Evolutionary conservation across 2,888 invertebrate genomes (phyloP), one percentile per base, ranked within the genome.

Genomic region (Drosophila aldrichi): DNA sequence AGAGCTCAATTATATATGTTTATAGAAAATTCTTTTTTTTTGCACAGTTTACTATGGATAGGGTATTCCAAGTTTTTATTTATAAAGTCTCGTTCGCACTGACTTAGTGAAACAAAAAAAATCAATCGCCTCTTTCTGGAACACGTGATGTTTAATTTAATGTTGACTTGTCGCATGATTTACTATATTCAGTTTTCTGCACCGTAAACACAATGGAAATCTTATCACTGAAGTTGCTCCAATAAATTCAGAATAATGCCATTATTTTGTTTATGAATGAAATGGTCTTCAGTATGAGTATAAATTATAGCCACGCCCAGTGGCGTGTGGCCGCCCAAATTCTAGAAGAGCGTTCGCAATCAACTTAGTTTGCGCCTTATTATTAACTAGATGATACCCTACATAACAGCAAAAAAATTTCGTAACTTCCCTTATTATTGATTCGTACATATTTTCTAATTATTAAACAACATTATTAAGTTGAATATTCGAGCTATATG

Each of bases 241-340:
- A 57, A 56, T 70, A 62, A 71, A 65, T 72, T 34, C 41, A 16
- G 6, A 56, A 12, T 54, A n/a, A 38, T 51, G 65, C 43, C 16
- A 36, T 29, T 60, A 60, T 57, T 52, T 41, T 18, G 40, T 20
- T 62, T 46, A 20, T 63, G 72, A 73, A 73, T 74, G 74, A 57
- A 64, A 51, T 54, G 12, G 43, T 12, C n/a, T 4, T 9, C 32
- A 14, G 34, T n/a, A 12, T 25, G 8, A 20, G 2, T 1, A 60
- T 41, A 43, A 38, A 59, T 41, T 41, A 32, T 40, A 10, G 3
- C 8, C 8, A 32, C 22, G 32, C 32, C 32, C 32, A 20, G 22
- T 41, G 32, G 32, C 63, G 18, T 25, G 34, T 43, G 49, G 22
- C 12, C 1, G 25, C 1, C 9, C 3, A n/a, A 36, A 5, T 61